Evolutionary conservation across 2,113 vertebrate genomes (phyloP), one percentile per base, ranked within the genome.

Genomic region (Colinus virginianus): DNA sequence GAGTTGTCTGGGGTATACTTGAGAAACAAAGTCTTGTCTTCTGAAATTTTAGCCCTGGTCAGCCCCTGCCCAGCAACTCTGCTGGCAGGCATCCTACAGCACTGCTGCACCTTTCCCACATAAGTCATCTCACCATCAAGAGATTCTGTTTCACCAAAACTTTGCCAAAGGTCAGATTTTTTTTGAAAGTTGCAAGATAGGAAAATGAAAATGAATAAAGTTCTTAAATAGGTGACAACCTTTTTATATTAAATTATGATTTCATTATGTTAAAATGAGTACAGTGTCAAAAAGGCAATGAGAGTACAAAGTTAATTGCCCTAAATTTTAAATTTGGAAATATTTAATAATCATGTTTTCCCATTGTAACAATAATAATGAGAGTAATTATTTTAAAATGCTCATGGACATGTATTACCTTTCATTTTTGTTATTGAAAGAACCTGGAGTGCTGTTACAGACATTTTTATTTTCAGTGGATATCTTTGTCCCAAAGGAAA

Each of bases 51-150:
- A 34, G 2, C 28, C 3, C 43, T 72, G 19, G 7, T 23, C 30
- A 69, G 19, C 10, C 11, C 26, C 30, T 76, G 25, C 13, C 16
- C 30, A 62, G 12, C 7, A 59, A 82, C 12, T 2, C 4, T 62
- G 23, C 23, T 22, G 42, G 8, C 30, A 75, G 19, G 11, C 70
- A 56, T 7, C 10, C 53, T 71, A 22, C 10, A 38, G 25, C 8
- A 49, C 11, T 53, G 42, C 42, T 38, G 11, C 38, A 82, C 21
- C 16, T 63, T 79, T 76, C 30, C 17, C 25, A 5, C 3, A 9
- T 45, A 40, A 74, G 9, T 18, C 2, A 1, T 26, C 7, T 13
- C 4, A 6, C 16, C 8, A 43, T 1, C 7, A 78, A 51, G 10
- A 28, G 34, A 51, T 9, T 30, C 4, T 5, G 18, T 83, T 79